Base-by-base conservation (phyloP, 2,888 invertebrate genomes). In the Mythimna impura region DNA sequence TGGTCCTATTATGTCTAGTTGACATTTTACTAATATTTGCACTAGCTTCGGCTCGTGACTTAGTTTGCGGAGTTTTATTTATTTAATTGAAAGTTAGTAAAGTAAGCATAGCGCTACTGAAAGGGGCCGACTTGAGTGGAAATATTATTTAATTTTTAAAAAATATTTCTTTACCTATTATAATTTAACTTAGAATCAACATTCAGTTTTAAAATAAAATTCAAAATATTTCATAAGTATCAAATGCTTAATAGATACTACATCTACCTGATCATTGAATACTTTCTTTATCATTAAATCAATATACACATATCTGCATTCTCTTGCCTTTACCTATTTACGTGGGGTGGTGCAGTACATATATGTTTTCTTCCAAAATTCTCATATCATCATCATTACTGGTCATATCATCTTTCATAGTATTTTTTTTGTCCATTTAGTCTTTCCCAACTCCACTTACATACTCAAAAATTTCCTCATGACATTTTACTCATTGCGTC, bases 1-100 rank as follows among this genome's bases (percentile, higher is more conserved):
- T 73, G 86, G 84, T 76, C 73, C 81, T 67, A 76, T 84, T 78
- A 76, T 81, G 66, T 78, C 76, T 70, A 69, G 72, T 81, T 84
- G 86, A 84, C 84, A 84, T 86, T 84, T 86, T 66, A 64, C 34
- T 65, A 80, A 83, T 80, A 80, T 80, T 74, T 75, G 50, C 36
- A 58, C 30, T 50, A 55, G 34, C 47, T 55, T 36, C 9, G 57
- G 12, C 60, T 40, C 17, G 43, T 61, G 57, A 40, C 25, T 61
- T 70, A 61, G 61, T 57, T 57, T 71, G 57, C 4, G 1, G 7
- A 36, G 12, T 66, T 79, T 43, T 62, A 8, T 68, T 65, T 54
- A 40, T 57, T 50, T 57, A 17, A 61, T 65, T 55, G 12, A 63
- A 40, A 66, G 47, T 55, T 25, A n/a, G n/a, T n/a, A n/a, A n/a